A percentile compares a stretch with the other conserved stretches of the same genome.
Evolutionary conservation across 2,113 vertebrate genomes (phyloP).

Genomic region (Thalassarche chlororhynchos): DNA sequence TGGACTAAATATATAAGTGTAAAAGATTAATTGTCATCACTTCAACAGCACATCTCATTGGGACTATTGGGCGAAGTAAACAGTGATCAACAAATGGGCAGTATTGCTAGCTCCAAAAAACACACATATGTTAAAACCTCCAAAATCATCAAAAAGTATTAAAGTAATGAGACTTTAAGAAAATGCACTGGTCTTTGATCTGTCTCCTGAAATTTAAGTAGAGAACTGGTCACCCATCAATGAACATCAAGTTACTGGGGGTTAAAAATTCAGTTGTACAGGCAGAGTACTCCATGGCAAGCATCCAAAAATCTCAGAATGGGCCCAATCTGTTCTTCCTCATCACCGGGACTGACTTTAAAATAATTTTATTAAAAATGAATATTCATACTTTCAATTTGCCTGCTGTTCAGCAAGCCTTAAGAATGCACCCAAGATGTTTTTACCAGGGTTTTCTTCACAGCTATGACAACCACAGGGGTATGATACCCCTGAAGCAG

Average conservation of each 20-base stretch:
- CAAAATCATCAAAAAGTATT: background rate
- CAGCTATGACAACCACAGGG: background rate
- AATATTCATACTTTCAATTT: background rate
- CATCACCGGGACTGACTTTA: background rate
- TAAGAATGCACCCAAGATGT: background rate
- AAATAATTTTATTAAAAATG: background rate
- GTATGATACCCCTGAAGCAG: background rate
- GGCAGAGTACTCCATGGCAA: background rate
- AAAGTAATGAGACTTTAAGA: background rate
- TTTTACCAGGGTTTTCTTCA: background rate
- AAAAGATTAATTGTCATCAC: background rate
- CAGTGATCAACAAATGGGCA: background rate
- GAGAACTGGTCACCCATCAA: background rate
- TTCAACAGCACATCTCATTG: background rate
- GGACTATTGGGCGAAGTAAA: background rate
- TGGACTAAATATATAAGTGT: background rate
- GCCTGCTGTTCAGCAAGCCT: background rate
- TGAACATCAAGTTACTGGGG: background rate
- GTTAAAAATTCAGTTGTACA: background rate
- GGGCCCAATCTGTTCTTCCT: background rate
- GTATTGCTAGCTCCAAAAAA: background rate
- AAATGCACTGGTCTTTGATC: background rate
- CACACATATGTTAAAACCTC: background rate
- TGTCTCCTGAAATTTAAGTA: background rate
- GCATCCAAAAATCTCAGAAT: background rate